Evolutionary conservation across 2,797 vertebrate genomes (phyloP).

Genomic region (Trachops cirrhosus): DNA sequence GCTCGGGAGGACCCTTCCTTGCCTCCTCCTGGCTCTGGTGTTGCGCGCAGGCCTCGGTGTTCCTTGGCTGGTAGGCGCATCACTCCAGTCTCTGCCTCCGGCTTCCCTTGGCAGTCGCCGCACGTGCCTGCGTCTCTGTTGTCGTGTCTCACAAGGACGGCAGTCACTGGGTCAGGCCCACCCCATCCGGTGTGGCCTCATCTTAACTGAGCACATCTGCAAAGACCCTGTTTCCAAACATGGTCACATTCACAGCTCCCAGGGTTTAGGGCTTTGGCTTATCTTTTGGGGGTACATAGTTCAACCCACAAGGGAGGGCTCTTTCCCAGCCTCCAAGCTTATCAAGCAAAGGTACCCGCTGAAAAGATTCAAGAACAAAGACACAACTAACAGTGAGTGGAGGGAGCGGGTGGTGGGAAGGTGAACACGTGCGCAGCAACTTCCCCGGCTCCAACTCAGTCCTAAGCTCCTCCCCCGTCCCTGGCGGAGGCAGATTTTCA

Average conservation of each 20-base stretch:
- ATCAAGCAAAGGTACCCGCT: not conserved
- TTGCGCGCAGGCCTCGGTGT: not conserved
- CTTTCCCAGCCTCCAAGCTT: not conserved
- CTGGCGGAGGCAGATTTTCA: constrained; percentile 34
- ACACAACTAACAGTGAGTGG: not conserved
- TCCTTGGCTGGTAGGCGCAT: not conserved
- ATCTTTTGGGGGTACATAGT: not conserved
- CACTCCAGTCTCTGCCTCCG: not conserved
- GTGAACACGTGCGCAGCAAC: not conserved
- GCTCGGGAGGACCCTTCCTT: not conserved
- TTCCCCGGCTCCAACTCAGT: not conserved
- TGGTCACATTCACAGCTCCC: not conserved
- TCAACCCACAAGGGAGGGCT: not conserved
- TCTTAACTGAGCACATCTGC: not conserved
- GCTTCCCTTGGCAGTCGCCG: rapidly evolving
- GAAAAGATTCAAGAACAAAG: not conserved
- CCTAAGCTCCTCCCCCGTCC: not conserved
- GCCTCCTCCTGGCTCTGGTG: not conserved
- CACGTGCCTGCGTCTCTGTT: not conserved
- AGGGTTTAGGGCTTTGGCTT: not conserved
- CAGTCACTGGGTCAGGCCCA: not conserved
- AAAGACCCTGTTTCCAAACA: constrained; percentile 6
- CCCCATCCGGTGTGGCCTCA: not conserved
- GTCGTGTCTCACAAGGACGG: not conserved
- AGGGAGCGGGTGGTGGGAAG: not conserved